These are phyloP conservation scores for Merluccius polli DNA, from an alignment of 2,797 vertebrate genomes.

Conservation along the genomic window DNA sequence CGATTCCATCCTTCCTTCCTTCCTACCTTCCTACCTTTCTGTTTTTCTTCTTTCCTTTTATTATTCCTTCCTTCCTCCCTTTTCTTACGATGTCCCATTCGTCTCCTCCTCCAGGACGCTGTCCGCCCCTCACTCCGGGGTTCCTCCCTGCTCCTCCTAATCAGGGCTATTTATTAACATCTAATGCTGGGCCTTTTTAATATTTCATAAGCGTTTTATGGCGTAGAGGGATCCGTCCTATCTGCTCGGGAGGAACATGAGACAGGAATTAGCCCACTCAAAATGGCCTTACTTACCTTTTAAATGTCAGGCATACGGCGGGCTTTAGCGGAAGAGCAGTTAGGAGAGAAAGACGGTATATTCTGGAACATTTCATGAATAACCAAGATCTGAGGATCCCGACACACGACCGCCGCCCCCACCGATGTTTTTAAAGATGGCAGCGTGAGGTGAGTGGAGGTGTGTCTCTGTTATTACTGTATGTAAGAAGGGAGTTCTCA, in stretches of 20 bases:
- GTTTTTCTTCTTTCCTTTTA: not conserved
- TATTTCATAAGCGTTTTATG: constrained; percentile 77
- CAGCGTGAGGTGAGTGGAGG: constrained; percentile 59
- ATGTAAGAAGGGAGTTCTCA: constrained; percentile 54
- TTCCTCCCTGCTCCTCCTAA: constrained; percentile 59
- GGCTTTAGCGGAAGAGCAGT: constrained; percentile 70
- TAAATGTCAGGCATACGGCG: constrained; percentile 77
- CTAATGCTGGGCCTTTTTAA: constrained; percentile 69
- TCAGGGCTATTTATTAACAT: constrained; percentile 65
- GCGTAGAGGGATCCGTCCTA: constrained; percentile 65
- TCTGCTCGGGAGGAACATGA: constrained; percentile 71
- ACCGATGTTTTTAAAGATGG: constrained; percentile 72
- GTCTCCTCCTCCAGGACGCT: constrained; percentile 29
- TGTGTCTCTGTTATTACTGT: constrained; percentile 65
- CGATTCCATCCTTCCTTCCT: constrained; percentile 47
- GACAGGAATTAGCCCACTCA: constrained; percentile 74
- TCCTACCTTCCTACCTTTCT: not conserved
- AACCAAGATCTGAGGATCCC: constrained; percentile 73
- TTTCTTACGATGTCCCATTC: constrained; percentile 40
- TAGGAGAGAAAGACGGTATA: constrained; percentile 43
- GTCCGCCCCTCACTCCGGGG: constrained; percentile 53
- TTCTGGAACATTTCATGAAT: constrained; percentile 75
- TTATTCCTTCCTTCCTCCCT: not conserved
- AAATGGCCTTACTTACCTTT: constrained; percentile 80
- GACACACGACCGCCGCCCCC: constrained; percentile 67